Base-by-base conservation (phyloP, 2,888 invertebrate species). In the Drosophila conformis region DNA sequence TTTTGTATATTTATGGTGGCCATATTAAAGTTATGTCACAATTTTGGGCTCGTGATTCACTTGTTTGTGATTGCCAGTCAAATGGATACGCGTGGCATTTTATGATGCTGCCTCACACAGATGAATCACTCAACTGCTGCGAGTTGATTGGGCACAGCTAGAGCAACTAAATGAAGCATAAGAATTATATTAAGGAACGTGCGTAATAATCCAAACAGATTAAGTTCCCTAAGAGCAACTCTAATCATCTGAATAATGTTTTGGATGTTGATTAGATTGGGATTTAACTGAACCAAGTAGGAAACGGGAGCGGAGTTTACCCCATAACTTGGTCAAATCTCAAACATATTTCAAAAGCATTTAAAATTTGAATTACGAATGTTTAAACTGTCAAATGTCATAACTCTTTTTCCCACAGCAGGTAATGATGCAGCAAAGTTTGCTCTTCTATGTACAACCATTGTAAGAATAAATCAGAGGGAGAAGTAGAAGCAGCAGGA, bases 11-110 rank as follows among this genome's bases (percentile, higher is more conserved):
- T 25, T 33, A 31, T 58, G 68, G 58, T 65, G 10, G 56, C 71
- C 42, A 65, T 8, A 65, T 71, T 75, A 56, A 60, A 63, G 72
- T 72, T 68, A 49, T 58, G 49, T 69, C 69, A 60, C 56, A 79
- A 54, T 53, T 57, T 25, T 18, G 35, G 25, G 18, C 13, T 4
- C 10, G 42, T 72, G 64, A 60, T 46, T 60, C 76, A 52, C 40
- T 57, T 75, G 69, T 69, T 68, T 68, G 49, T 67, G 63, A 57
- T 60, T 56, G 53, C 2, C 18, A 31, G 48, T 1, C 51, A 21
- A 42, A 42, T 1, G 6, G 40, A 29, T 18, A 52, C 51, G 54
- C 68, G 57, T 62, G 63, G 27, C 69, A 36, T 4, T 64, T 66
- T 53, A 64, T 25, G 65, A 59, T 13, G 54, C 6, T 15, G 7